Conservation (phyloP, 1,140 invertebrate genomes). For the Nasonia longicornis region DNA sequence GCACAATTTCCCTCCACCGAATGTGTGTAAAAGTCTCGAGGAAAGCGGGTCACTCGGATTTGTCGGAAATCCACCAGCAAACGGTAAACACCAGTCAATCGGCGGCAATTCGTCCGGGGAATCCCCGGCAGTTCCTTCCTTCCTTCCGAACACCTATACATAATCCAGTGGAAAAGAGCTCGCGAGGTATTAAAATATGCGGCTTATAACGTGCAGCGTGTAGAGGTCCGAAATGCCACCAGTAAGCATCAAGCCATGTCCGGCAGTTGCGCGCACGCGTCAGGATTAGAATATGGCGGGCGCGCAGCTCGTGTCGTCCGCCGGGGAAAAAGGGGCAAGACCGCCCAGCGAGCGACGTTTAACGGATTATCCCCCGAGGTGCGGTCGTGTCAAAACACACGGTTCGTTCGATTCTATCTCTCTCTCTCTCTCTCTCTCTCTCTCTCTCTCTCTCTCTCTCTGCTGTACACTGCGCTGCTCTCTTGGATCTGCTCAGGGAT, state of each 20-base stretch:
- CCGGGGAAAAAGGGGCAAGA: slow-evolving; percentile 44
- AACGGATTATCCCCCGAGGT: slow-evolving; percentile 65
- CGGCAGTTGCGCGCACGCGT: slow-evolving; percentile 17
- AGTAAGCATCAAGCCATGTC: slow-evolving; percentile 40
- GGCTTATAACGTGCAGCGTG: slow-evolving; percentile 36
- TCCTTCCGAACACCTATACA: not conserved
- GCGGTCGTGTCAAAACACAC: slow-evolving; percentile 66
- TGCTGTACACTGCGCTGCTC: too few relatives aligned
- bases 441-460: too few relatives aligned
- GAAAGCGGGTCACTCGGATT: not conserved
- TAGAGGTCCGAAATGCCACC: slow-evolving; percentile 49
- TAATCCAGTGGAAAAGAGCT: slow-evolving; percentile 30
- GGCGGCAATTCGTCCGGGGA: slow-evolving; percentile 1
- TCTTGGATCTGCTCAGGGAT: slow-evolving; percentile 20
- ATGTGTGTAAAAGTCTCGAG: not conserved
- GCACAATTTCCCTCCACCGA: not conserved
- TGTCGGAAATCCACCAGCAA: slow-evolving; percentile 10
- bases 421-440: too few relatives aligned
- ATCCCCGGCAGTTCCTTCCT: slow-evolving; percentile 27
- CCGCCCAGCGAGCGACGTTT: slow-evolving; percentile 62
- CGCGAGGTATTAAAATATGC: slow-evolving; percentile 53
- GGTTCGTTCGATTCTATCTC: slow-evolving; percentile 29
- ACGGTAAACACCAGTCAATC: slow-evolving; percentile 19
- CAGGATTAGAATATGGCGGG: not conserved
- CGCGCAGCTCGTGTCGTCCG: slow-evolving; percentile 13